Conservation (phyloP, 2,113 vertebrate species). For the Polyodon spathula region DNA sequence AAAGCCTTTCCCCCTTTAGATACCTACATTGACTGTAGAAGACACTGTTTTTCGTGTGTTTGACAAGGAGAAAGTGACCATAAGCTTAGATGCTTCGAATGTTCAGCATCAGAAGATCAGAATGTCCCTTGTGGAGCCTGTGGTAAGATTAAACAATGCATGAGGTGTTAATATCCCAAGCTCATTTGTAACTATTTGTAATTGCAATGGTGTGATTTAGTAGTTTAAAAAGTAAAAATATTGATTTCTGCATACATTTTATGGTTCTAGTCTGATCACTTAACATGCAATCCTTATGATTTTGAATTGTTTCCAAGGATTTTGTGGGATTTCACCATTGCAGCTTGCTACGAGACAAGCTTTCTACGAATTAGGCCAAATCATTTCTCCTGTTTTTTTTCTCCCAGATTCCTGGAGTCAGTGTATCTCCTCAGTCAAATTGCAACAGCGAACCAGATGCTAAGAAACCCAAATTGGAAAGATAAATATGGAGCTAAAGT, state of each 20-base stretch:
- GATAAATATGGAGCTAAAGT: constrained; percentile 36
- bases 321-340: too few species aligned
- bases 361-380: background rate
- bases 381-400: constrained; percentile 6
- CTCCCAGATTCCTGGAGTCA: constrained; percentile 66
- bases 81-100: constrained; percentile 84
- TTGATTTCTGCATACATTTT: too few species aligned
- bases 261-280: too few species aligned
- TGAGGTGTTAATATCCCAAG: too few species aligned
- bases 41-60: constrained; percentile 74
- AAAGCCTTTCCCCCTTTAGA: constrained; percentile 40
- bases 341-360: background rate
- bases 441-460: constrained; percentile 52
- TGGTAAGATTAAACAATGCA: constrained; percentile 58
- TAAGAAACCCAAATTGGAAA: constrained; percentile 72
- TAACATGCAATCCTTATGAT: too few species aligned
- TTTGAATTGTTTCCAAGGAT: too few species aligned
- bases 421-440: constrained; percentile 23
- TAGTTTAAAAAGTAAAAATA: too few species aligned
- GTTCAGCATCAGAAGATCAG: constrained; percentile 95
- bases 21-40: constrained; percentile 72
- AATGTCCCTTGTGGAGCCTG: constrained; percentile 81
- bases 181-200: too few species aligned
- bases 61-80: constrained; percentile 85
- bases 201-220: too few species aligned